Base-by-base conservation (phyloP, 2,888 invertebrate species). In the Patella caerulea region DNA sequence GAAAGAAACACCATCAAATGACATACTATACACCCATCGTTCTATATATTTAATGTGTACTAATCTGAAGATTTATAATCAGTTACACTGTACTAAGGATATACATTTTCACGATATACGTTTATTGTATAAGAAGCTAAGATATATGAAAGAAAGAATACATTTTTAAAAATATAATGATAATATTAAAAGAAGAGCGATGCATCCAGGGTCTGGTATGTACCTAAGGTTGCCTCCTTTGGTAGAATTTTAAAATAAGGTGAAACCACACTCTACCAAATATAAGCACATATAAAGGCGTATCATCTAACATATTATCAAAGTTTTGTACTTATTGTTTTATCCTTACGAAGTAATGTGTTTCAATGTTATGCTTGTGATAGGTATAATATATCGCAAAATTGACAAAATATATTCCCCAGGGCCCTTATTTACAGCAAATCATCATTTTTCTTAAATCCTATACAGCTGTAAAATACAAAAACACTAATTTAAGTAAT, bases 181-280 rank as follows among this genome's bases (percentile, higher is more conserved):
- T 73, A 55, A 7, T 17, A 56, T 72, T 9, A n/a, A n/a, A n/a
- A 59, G 53, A 81, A 78, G 81, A 78, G 81, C 78, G 72, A 84
- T 81, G 86, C 86, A 84, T 73, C 84, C 86, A 86, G 84, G 81
- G 80, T 83, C 84, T 85, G 86, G 83, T 86, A 86, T 84, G 76
- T 81, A 83, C 83, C 85, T 84, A 86, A 84, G 85, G 84, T 79
- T 79, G 79, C 56, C 72, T 72, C 73, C 65, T 65, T 65, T 65
- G 65, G 65, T 65, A 65, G 24, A 65, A 65, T 24, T 24, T 24
- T 65, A 65, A 65, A 65, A 19, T 3, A 14, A 65, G 65, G 24
- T 24, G 65, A 65, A 65, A 11, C 65, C 65, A 65, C 24, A 65
- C 14, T 65, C 24, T 11, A 65, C 65, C 65, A 65, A 65, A 65